Evolutionary conservation across 2,888 invertebrate species (phyloP).

Genomic region (Lymantria monacha): DNA sequence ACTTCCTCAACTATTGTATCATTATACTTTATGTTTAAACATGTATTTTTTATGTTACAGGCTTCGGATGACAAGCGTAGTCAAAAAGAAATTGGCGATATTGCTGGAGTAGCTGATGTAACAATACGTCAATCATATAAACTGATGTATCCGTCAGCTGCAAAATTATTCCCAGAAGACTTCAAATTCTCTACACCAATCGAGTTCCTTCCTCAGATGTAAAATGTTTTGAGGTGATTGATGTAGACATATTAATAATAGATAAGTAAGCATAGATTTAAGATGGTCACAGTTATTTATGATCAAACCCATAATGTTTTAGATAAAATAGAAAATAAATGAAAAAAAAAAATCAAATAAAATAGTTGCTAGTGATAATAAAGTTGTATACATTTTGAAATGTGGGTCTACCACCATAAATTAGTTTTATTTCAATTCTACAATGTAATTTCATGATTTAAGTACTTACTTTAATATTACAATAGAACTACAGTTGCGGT

Average conservation of each 20-base stretch:
- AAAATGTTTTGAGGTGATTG: constrained; percentile 17
- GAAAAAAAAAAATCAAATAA: too few relatives aligned
- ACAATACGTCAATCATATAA: constrained; percentile 99
- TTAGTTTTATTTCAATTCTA: too few relatives aligned
- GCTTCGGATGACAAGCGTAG: constrained; percentile 96
- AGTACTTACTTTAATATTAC: too few relatives aligned
- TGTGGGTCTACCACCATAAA: too few relatives aligned
- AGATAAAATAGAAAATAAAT: too few relatives aligned
- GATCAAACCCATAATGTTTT: not conserved
- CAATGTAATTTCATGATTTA: too few relatives aligned
- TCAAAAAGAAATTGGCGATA: constrained; percentile 98
- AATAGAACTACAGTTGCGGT: too few relatives aligned
- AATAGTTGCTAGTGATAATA: too few relatives aligned
- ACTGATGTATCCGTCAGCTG: constrained; percentile 96
- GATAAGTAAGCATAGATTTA: not conserved
- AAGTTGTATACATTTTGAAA: too few relatives aligned
- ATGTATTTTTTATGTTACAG: constrained; percentile 49
- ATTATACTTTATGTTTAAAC: too few relatives aligned
- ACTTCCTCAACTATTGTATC: too few relatives aligned
- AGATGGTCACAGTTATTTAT: not conserved
- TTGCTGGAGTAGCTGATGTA: constrained; percentile 98
- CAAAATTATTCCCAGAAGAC: constrained; percentile 96
- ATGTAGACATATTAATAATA: not conserved
- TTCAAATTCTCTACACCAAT: constrained; percentile 97
- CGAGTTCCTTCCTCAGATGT: constrained; percentile 95